A percentile compares a stretch with the other conserved stretches of the same genome.
Conservation (phyloP, 2,888 invertebrate species). For the Cabera pusaria region DNA sequence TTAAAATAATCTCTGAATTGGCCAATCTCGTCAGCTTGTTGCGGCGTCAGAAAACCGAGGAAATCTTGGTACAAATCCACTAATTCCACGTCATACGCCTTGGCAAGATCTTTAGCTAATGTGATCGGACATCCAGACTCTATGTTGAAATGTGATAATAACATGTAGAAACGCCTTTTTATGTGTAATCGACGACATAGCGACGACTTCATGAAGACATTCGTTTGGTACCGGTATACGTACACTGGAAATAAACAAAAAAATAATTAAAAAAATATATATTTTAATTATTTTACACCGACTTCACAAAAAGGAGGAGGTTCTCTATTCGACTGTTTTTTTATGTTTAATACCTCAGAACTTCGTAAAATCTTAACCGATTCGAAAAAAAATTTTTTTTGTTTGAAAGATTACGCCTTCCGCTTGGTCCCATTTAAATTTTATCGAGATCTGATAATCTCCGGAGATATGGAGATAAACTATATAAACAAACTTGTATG, state of each 20-base stretch:
- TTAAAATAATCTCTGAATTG: slow-evolving; percentile 62
- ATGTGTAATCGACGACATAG: slow-evolving; percentile 31
- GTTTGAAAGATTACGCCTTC: no score
- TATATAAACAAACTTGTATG: no score
- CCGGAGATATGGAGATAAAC: no score
- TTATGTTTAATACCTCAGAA: no score
- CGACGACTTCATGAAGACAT: slow-evolving; percentile 40
- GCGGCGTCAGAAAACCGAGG: slow-evolving; percentile 58
- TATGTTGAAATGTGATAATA: slow-evolving; percentile 47
- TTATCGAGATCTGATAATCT: no score
- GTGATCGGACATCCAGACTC: slow-evolving; percentile 39
- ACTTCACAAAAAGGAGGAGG: no score
- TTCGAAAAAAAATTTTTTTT: no score
- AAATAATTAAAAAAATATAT: no score
- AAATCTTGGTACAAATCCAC: slow-evolving; percentile 63
- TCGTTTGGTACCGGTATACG: slow-evolving; percentile 54
- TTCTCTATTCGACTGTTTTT: no score
- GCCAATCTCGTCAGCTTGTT: slow-evolving; percentile 57
- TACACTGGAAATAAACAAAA: slow-evolving; percentile 47
- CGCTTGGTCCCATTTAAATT: no score
- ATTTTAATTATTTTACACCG: no score
- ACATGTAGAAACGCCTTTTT: slow-evolving; percentile 40
- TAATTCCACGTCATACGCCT: slow-evolving; percentile 41
- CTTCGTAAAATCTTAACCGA: no score
- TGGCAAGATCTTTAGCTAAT: slow-evolving; percentile 41